Evolutionary conservation across 2,113 vertebrate genomes (phyloP).

Genomic region (Malurus melanocephalus): DNA sequence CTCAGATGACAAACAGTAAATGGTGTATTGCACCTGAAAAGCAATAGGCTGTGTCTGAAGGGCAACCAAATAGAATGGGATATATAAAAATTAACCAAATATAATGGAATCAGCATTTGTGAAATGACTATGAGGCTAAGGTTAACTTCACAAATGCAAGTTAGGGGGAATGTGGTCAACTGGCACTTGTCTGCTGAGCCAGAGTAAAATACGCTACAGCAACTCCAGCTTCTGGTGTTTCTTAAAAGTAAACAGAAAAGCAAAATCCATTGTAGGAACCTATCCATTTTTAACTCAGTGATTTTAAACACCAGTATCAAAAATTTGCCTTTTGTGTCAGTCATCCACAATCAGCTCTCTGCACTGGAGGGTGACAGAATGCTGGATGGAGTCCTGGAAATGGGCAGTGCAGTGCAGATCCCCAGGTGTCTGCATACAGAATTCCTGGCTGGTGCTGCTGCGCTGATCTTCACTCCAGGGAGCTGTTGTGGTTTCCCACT

Average conservation of each 20-base stretch:
- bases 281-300: not conserved
- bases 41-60: not conserved
- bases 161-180: not conserved
- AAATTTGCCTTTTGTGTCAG: not conserved
- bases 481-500: not conserved
- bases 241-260: not conserved
- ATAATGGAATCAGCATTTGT: not conserved
- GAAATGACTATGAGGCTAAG: not conserved
- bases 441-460: not conserved
- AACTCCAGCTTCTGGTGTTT: not conserved
- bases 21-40: not conserved
- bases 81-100: not conserved
- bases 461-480: not conserved
- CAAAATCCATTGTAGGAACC: not conserved
- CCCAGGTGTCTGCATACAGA: not conserved
- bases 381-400: not conserved
- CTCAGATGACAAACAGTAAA: accelerated
- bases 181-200: not conserved
- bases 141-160: not conserved
- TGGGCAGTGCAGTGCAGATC: not conserved
- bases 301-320: not conserved
- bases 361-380: not conserved
- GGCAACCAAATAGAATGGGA: not conserved
- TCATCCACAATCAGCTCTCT: not conserved
- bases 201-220: not conserved